Evolutionary conservation across 2,888 invertebrate species (phyloP).

Genomic region (Psylliodes chrysocephalus): DNA sequence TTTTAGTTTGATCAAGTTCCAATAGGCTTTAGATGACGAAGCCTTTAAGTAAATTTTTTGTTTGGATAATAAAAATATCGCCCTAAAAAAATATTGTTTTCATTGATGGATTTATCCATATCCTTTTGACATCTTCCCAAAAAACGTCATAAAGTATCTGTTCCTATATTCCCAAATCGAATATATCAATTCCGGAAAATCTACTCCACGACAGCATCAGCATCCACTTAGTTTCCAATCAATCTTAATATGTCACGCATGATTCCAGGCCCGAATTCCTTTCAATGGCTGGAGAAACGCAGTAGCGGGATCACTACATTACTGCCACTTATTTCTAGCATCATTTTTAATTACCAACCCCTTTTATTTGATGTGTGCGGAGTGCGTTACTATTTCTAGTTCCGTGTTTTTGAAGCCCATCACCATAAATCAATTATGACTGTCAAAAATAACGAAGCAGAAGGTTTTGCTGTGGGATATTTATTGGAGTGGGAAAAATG

Average conservation of each 20-base stretch:
- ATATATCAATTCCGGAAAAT: conserved; percentile 28
- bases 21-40: too few relatives aligned
- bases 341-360: conserved; percentile 49
- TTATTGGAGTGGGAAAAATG: background rate
- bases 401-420: conserved; percentile 37
- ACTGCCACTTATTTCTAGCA: conserved; percentile 49
- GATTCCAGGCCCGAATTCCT: conserved; percentile 25
- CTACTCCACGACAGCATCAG: conserved; percentile 12
- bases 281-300: conserved; percentile 22
- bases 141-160: conserved; percentile 8
- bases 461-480: conserved; percentile 25
- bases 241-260: conserved; percentile 36
- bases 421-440: conserved; percentile 54
- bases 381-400: conserved; percentile 39
- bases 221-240: conserved; percentile 28
- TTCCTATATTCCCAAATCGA: background rate
- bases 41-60: too few relatives aligned
- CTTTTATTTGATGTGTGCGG: conserved; percentile 21
- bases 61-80: too few relatives aligned
- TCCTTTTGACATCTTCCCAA: background rate
- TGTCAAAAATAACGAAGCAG: conserved; percentile 54
- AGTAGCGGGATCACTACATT: conserved; percentile 29
- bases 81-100: too few relatives aligned
- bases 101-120: too few relatives aligned
- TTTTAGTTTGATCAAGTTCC: too few relatives aligned